Conservation (phyloP, 1,140 invertebrate genomes). For the Myzus persicae region DNA sequence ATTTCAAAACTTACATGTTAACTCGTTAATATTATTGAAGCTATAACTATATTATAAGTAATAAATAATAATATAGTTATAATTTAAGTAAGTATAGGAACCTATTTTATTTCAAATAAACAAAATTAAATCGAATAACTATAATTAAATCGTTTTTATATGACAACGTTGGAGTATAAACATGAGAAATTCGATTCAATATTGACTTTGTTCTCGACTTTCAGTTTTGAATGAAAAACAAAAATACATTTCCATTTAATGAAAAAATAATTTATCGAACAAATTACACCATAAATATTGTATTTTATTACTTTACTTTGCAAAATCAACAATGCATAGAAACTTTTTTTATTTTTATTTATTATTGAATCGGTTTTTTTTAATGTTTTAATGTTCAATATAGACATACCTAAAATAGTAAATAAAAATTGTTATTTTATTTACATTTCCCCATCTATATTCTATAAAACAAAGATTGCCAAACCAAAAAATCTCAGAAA, state of each 20-base stretch:
- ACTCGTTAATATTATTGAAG: no score
- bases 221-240: neutral
- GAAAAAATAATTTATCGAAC: neutral
- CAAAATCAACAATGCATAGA: neutral
- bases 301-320: neutral
- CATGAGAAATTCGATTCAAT: conserved; percentile 7
- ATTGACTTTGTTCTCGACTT: neutral
- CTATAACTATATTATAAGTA: no score
- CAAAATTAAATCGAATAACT: neutral
- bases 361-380: neutral
- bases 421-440: conserved; percentile 27
- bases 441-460: neutral
- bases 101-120: neutral
- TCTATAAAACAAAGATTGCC: conserved; percentile 4
- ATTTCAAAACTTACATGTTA: no score
- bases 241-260: neutral
- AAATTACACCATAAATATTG: conserved; percentile 1
- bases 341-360: conserved; percentile 24
- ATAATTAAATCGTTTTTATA: neutral
- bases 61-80: no score
- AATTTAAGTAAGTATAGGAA: no score
- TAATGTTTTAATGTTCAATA: neutral
- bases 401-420: neutral
- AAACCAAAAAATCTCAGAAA: neutral
- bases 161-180: neutral